Evolutionary conservation across 2,888 invertebrate species (phyloP), one percentile per base, ranked within the genome.

Genomic region (Diabrotica balteata): DNA sequence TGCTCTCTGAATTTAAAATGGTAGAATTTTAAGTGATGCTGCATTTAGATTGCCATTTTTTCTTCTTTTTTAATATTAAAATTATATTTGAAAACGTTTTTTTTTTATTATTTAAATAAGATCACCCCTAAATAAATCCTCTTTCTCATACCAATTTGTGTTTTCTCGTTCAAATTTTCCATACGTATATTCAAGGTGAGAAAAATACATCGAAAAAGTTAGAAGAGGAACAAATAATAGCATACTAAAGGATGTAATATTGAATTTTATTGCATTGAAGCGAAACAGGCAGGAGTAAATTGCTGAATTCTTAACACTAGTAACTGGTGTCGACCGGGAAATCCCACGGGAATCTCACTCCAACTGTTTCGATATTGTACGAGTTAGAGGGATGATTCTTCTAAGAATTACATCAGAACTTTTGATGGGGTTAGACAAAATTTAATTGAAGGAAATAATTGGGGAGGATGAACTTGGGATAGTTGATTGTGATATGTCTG

Each of bases 221-320:
- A 52, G 46, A 64, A 64, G 45, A 64, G 45, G 52, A 64, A 64
- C 64, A 64, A 64, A 64, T 64, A 64, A 64, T 59, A 49, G 64
- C 64, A 64, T 64, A 64, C 64, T 64, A 64, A 64, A 64, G 58
- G 58, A 67, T 67, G 62, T 67, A 63, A 64, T 67, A 78, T 79
- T 79, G 82, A 83, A 83, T 83, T 84, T 84, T 84, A 84, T 84
- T 82, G 83, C 82, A 82, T 79, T 83, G 83, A 83, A 83, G 80
- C 83, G 80, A 81, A 84, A 84, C 84, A 84, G 84, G 78, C 73
- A 78, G 80, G 81, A 84, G 82, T 84, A 84, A 84, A 83, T 83
- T 84, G 83, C 81, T 81, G 84, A 84, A 84, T 84, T 84, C 83
- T 84, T 84, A 83, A 83, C 82, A 80, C 79, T 79, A 80, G 80